Evolutionary conservation across 92 coral and sea anemone genomes (phyloP).

Genomic region (Plumapathes pennacea): DNA sequence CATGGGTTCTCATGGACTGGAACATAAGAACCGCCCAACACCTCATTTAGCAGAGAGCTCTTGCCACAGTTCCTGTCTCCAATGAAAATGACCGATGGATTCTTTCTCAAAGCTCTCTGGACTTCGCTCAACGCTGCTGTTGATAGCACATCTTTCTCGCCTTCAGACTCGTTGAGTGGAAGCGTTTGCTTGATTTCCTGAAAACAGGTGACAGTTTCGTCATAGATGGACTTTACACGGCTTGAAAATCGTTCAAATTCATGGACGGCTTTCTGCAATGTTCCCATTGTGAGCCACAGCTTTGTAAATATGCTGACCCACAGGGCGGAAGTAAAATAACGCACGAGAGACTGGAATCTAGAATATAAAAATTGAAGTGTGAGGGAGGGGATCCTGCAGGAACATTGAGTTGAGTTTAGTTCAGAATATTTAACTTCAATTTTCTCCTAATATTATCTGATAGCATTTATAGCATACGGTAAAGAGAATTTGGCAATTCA

Average conservation of each 20-base stretch:
- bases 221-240: slow-evolving; percentile 16
- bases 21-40: slow-evolving; percentile 12
- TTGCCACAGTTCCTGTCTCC: slow-evolving; percentile 74
- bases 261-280: slow-evolving; percentile 29
- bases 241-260: slow-evolving; percentile 34
- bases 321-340: too few species aligned
- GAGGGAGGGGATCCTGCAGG: too few species aligned
- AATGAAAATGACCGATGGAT: slow-evolving; percentile 54
- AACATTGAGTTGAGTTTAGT: too few species aligned
- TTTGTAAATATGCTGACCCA: too few species aligned
- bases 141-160: background rate
- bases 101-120: slow-evolving; percentile 41
- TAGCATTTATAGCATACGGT: too few species aligned
- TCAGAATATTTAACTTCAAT: too few species aligned
- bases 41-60: slow-evolving; percentile 54
- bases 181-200: slow-evolving; percentile 44
- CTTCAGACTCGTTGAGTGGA: too few species aligned
- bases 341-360: too few species aligned
- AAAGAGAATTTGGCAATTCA: too few species aligned
- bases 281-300: too few species aligned
- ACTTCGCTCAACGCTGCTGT: slow-evolving; percentile 27
- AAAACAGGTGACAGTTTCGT: slow-evolving; percentile 36
- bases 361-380: too few species aligned
- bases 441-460: too few species aligned
- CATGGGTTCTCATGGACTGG: slow-evolving; percentile 60